A percentile compares a stretch with the other conserved stretches of the same genome.
Evolutionary conservation across 2,797 vertebrate genomes (phyloP).

Genomic region (Alosa sapidissima): DNA sequence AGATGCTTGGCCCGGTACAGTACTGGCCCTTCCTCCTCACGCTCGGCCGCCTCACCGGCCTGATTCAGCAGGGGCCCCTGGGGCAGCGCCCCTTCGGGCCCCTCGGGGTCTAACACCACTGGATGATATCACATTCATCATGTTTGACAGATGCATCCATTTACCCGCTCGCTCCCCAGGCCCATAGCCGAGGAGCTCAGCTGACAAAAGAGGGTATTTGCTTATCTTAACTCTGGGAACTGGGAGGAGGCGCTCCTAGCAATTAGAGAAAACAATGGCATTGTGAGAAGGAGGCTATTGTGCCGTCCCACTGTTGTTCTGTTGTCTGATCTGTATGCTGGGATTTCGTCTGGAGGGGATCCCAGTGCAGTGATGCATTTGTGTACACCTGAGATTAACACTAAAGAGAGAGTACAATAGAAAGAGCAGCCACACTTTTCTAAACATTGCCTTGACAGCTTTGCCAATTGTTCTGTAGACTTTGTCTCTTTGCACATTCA

Average conservation of each 20-base stretch:
- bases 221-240: slow-evolving; percentile 33
- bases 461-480: neutral
- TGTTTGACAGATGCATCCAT: slow-evolving; percentile 46
- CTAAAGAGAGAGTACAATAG: neutral
- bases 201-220: slow-evolving; percentile 34
- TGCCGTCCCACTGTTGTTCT: neutral
- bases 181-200: neutral
- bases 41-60: neutral
- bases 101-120: slow-evolving; percentile 48
- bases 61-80: slow-evolving; percentile 46
- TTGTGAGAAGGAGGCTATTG: neutral
- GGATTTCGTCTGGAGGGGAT: neutral
- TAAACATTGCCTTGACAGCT: neutral
- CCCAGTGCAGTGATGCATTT: neutral
- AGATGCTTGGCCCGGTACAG: slow-evolving; percentile 68
- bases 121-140: slow-evolving; percentile 48
- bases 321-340: neutral
- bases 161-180: slow-evolving; percentile 37
- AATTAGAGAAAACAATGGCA: slow-evolving; percentile 1
- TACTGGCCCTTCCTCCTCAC: slow-evolving; percentile 22
- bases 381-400: neutral
- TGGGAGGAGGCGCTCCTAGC: slow-evolving; percentile 16
- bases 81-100: slow-evolving; percentile 31
- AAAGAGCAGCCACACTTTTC: neutral
- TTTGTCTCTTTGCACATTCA: neutral